Base-by-base conservation (phyloP, 1,140 invertebrate species). In the Drosophila lacteicornis region DNA sequence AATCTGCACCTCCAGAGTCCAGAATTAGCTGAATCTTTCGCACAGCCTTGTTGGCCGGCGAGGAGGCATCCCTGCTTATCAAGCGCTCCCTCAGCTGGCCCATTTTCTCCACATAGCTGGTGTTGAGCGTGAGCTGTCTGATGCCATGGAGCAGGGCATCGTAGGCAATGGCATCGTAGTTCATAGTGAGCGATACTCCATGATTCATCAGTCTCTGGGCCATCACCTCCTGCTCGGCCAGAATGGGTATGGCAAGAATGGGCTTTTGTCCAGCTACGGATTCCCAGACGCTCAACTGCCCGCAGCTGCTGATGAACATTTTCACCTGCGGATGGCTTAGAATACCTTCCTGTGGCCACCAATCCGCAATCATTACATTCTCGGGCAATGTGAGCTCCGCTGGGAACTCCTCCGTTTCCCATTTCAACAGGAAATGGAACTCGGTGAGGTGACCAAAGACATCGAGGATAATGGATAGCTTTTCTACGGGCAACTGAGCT, bases 291-390 rank as follows among this genome's bases (percentile, higher is more conserved):
- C 95, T 95, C n/a, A 95, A 92, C 15, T 94, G 91, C 0, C 95
- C 96, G 53, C 95, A 95, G 75, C 96, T 95, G 7, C 94, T 95
- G n/a, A 96, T 94, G 74, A 96, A 96, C 3, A 95, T 58, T 75
- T 94, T 94, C 1, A 94, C 90, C 53, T 94, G 94, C 4, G 85
- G 74, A 82, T 95, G 94, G 17, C 90, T 62, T 59, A 96, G 90
- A 79, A 96, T 93, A 61, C 95, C 95, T 69, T 94, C 95, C 82
- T 97, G 96, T 0, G 96, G 96, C 40, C 96, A 90, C 96, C 96
- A 97, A 50, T 94, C 94, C 30, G 91, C 93, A 9, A 95, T 86
- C 77, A 95, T 93, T 0, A 97, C 92, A 91, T 97, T 97, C 0
- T 92, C 76, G 0, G 95, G 79, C 36, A 77, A 47, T n/a, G 60